Evolutionary conservation across 1,140 invertebrate genomes (phyloP).

Genomic region (Pteromalus puparum): DNA sequence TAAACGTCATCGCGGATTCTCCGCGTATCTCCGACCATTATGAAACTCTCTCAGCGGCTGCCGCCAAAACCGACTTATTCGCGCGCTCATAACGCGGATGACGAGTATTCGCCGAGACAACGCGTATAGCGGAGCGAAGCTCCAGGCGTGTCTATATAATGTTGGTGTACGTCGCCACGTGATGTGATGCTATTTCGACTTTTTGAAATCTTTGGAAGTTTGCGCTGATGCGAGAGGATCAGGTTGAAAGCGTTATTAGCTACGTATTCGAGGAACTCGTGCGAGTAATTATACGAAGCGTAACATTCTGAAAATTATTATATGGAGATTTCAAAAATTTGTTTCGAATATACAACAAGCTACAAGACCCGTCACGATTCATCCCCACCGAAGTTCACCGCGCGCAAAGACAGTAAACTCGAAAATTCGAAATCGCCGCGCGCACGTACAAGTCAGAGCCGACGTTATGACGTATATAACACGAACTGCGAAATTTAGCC

Average conservation of each 20-base stretch:
- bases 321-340: too few species aligned
- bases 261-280: background rate
- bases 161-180: background rate
- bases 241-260: background rate
- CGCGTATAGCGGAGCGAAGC: background rate
- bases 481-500: background rate
- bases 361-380: background rate
- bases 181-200: background rate
- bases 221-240: background rate
- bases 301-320: background rate
- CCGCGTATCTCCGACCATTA: conserved; percentile 3
- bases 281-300: background rate
- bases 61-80: conserved; percentile 23
- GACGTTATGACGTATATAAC: background rate
- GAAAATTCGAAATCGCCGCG: background rate
- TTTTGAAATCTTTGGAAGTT: background rate
- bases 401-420: background rate
- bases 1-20: conserved; percentile 40
- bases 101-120: conserved; percentile 28
- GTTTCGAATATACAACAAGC: too few species aligned
- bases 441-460: background rate
- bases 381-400: background rate
- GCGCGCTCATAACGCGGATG: background rate
- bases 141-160: background rate
- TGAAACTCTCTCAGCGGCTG: background rate